Evolutionary conservation across 2,888 invertebrate genomes (phyloP).

Genomic region (Cheilosia pagana): DNA sequence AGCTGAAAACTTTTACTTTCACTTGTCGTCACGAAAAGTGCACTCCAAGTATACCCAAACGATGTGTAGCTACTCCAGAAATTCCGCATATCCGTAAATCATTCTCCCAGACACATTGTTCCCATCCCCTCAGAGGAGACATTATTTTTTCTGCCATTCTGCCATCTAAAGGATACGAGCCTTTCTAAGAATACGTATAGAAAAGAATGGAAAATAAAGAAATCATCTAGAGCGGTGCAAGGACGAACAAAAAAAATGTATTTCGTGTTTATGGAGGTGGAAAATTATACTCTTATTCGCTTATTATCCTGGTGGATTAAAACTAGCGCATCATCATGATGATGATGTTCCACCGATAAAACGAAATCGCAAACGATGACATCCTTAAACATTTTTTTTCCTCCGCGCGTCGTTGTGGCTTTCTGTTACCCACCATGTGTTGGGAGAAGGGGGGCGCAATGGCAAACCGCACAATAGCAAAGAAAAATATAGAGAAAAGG

Average conservation of each 20-base stretch:
- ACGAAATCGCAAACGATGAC: constrained; percentile 64
- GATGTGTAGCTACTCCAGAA: constrained; percentile 24
- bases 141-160: background rate
- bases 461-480: constrained; percentile 14
- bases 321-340: constrained; percentile 67
- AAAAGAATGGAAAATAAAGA: constrained; percentile 36
- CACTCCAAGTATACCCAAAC: constrained; percentile 41
- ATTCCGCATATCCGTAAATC: constrained; percentile 53
- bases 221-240: constrained; percentile 23
- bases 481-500: constrained; percentile 10
- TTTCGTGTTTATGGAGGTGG: constrained; percentile 78
- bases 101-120: constrained; percentile 33
- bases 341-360: constrained; percentile 63
- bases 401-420: constrained; percentile 1
- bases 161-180: background rate
- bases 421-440: constrained; percentile 5
- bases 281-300: constrained; percentile 80
- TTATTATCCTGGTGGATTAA: constrained; percentile 75
- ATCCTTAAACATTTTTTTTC: constrained; percentile 49
- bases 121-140: background rate
- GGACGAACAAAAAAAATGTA: constrained; percentile 35
- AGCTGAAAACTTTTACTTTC: constrained; percentile 22
- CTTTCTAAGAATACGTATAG: background rate
- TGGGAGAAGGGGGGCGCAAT: background rate
- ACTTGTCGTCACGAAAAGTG: constrained; percentile 30